Conservation (phyloP, 2,888 invertebrate genomes). For the Ecliptopera silaceata region DNA sequence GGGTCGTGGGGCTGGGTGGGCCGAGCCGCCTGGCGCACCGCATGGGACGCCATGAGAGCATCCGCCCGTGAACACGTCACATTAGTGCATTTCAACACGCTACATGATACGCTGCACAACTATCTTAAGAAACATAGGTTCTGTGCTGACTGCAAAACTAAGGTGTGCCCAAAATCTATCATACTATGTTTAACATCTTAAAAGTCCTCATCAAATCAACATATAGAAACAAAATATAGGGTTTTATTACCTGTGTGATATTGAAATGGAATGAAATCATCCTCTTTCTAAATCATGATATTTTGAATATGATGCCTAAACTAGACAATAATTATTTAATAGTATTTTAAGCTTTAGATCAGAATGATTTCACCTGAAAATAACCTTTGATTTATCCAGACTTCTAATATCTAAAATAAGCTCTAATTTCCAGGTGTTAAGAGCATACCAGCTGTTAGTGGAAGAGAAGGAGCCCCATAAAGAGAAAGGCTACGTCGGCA, state of each 20-base stretch:
- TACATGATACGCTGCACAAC: constrained; percentile 93
- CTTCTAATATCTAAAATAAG: too few species aligned
- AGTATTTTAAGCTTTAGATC: too few species aligned
- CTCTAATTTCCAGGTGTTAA: constrained; percentile 75
- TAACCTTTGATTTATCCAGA: too few species aligned
- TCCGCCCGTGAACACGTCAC: constrained; percentile 93
- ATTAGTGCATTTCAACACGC: constrained; percentile 91
- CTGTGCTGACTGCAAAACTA: constrained; percentile 96
- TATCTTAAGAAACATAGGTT: constrained; percentile 97
- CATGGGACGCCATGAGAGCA: constrained; percentile 92
- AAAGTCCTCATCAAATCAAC: too few species aligned
- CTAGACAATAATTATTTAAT: too few species aligned
- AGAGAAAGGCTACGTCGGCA: constrained; percentile 95
- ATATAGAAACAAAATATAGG: too few species aligned
- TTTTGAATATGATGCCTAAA: too few species aligned
- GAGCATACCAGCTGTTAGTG: constrained; percentile 93
- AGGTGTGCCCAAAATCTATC: constrained; percentile 83
- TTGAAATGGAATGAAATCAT: too few species aligned
- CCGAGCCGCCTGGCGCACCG: constrained; percentile 89
- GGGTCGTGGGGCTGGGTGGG: constrained; percentile 87
- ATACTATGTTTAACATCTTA: too few species aligned
- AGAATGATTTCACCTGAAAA: too few species aligned
- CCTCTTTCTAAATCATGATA: too few species aligned
- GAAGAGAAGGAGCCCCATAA: constrained; percentile 92
- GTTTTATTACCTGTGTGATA: too few species aligned